phyloP scores from a whole-genome alignment of 2,888 invertebrate species.

The Caradrina clavipalpis region DNA sequence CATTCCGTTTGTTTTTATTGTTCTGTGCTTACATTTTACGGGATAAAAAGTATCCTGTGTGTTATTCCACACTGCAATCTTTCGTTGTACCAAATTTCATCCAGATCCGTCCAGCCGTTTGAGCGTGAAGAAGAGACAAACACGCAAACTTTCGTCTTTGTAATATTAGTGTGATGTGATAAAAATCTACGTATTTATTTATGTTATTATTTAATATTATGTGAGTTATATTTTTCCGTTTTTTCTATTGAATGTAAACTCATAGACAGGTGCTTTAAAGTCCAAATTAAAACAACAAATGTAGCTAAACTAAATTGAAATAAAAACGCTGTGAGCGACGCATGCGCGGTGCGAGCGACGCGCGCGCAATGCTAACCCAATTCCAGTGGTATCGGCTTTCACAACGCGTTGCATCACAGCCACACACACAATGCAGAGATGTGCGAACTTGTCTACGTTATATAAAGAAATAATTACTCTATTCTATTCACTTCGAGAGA shows the following conservation, averaged over 20 bases:
- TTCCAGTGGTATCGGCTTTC: conserved; percentile 86
- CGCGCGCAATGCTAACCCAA: conserved; percentile 81
- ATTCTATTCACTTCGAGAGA: conserved; percentile 31
- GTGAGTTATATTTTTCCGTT: background rate
- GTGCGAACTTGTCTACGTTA: conserved; percentile 62
- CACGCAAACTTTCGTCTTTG: too few relatives aligned
- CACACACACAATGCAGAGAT: conserved; percentile 63
- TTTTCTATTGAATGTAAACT: background rate
- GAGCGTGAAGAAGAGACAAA: too few relatives aligned
- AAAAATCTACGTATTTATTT: background rate
- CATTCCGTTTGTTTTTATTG: too few relatives aligned
- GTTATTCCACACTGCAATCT: too few relatives aligned
- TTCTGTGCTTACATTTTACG: too few relatives aligned
- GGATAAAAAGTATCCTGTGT: too few relatives aligned
- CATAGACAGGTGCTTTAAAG: background rate
- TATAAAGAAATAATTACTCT: conserved; percentile 59
- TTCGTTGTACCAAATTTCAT: too few relatives aligned
- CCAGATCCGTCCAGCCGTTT: too few relatives aligned
- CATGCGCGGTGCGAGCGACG: conserved; percentile 59
- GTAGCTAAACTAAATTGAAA: conserved; percentile 29
- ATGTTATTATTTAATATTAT: background rate
- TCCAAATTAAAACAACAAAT: conserved; percentile 9
- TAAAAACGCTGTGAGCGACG: conserved; percentile 37
- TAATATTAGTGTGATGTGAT: too few relatives aligned
- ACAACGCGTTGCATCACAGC: conserved; percentile 82